A percentile compares a stretch with the other conserved stretches of the same genome.
Conservation (phyloP, 2,888 invertebrate genomes). For the Poecilus cupreus region DNA sequence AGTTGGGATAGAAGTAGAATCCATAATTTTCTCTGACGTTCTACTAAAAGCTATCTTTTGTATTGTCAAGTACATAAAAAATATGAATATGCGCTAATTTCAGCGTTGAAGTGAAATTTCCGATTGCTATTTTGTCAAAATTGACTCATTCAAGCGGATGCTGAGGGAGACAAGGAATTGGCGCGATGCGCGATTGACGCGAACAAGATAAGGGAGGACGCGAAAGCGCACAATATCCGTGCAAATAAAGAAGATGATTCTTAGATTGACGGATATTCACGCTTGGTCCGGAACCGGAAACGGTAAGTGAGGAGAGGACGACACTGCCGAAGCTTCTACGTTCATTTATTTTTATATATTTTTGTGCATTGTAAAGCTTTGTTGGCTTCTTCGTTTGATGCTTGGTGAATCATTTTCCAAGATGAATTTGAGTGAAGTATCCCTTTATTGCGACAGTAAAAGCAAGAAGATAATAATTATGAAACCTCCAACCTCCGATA, state of each 20-base stretch:
- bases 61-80: neutral
- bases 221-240: constrained; percentile 3
- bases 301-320: constrained; percentile 70
- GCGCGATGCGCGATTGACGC: neutral
- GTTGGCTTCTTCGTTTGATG: neutral
- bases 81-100: neutral
- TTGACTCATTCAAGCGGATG: neutral
- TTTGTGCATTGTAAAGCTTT: neutral
- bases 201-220: constrained; percentile 13
- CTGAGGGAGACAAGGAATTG: neutral
- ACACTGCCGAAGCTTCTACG: neutral
- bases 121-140: neutral
- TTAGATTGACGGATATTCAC: constrained; percentile 24
- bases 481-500: no score
- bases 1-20: no score
- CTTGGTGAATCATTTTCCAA: neutral
- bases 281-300: constrained; percentile 65
- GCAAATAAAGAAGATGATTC: constrained; percentile 13
- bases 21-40: no score
- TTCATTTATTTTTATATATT: constrained; percentile 4
- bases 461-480: no score
- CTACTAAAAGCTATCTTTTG: no score
- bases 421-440: no score
- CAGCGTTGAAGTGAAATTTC: neutral
- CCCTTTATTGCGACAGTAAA: no score